Evolutionary conservation across 2,113 vertebrate genomes (phyloP), one percentile per base, ranked within the genome.

Genomic region (Dascyllus trimaculatus): DNA sequence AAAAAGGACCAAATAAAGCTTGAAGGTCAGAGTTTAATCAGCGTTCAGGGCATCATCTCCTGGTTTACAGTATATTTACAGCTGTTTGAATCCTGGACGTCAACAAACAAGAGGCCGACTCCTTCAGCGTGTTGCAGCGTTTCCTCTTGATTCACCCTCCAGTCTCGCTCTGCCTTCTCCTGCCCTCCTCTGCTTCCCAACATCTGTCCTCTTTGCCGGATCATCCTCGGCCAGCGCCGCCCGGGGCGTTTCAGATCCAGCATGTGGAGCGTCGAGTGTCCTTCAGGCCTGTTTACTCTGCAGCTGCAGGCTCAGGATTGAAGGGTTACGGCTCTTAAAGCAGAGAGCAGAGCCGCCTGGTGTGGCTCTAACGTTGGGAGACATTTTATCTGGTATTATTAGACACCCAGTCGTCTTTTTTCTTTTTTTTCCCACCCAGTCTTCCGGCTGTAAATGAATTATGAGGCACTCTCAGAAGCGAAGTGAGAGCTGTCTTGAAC

Each of bases 301-400:
- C 32, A 35, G 32, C 32, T 35, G 32, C 2, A 6, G 7, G 32
- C 32, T 35, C 32, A 10, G 51, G 35, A 25, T 18, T 52, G 75
- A 52, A 63, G 45, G 45, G 11, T 53, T 51, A 38, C 14, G 7
- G 2, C 32, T 57, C 38, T 60, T 8, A 11, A 71, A 35, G 25
- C 24, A 3, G 62, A 26, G 65, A 60, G 26, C 62, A 11, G 13
- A 26, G 49, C 58, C 1, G 5, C 1, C 1, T 17, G 52, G 8
- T 24, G 63, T 49, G 49, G 11, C 43, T 45, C 21, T 62, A 51
- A 18, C 18, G 11, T 29, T 0, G 3, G 45, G 49, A 73, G 70
- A 66, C 26, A 38, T 73, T 78, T 67, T 59, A 71, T 71, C 29
- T 52, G 52, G 69, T 78, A 68, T 83, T 85, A 53, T 57, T 19